A percentile compares a stretch with the other conserved stretches of the same genome.
Conservation (phyloP, 2,797 vertebrate species). For the Chelonia mydas region DNA sequence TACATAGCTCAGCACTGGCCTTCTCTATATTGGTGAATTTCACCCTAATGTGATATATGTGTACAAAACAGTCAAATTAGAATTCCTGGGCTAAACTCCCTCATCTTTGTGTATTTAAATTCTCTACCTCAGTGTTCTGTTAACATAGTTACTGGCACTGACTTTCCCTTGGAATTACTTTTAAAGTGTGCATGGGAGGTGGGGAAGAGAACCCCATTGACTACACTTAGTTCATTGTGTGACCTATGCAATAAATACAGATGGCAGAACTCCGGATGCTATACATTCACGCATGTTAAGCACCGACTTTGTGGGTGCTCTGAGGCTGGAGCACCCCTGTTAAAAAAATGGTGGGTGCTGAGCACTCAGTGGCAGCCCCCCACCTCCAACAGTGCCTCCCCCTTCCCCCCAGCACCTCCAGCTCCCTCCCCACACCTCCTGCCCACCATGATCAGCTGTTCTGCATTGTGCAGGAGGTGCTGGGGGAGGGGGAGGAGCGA, state of each 20-base stretch:
- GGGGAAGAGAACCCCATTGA: conserved; percentile 7
- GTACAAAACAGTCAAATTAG: not conserved
- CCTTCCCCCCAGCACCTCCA: too few relatives aligned
- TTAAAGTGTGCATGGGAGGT: not conserved
- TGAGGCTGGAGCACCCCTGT: too few relatives aligned
- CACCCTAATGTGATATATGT: not conserved
- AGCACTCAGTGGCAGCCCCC: too few relatives aligned
- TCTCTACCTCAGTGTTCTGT: not conserved
- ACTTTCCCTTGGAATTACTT: conserved; percentile 25
- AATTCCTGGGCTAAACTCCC: not conserved
- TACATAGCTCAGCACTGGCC: not conserved
- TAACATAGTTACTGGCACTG: not conserved
- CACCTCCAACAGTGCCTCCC: too few relatives aligned
- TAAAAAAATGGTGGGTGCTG: too few relatives aligned
- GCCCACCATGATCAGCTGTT: too few relatives aligned
- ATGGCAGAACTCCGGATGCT: conserved; percentile 61
- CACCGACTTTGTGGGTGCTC: not conserved
- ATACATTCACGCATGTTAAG: conserved; percentile 47
- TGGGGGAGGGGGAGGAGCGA: too few relatives aligned
- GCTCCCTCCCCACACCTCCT: too few relatives aligned
- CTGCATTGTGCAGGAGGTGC: too few relatives aligned
- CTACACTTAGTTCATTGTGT: conserved; percentile 31
- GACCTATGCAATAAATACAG: conserved; percentile 60
- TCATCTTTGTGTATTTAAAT: not conserved
- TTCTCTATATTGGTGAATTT: conserved; percentile 36